phyloP scores from a whole-genome alignment of 2,797 vertebrate genomes.

The Ambastaia sidthimunki region DNA sequence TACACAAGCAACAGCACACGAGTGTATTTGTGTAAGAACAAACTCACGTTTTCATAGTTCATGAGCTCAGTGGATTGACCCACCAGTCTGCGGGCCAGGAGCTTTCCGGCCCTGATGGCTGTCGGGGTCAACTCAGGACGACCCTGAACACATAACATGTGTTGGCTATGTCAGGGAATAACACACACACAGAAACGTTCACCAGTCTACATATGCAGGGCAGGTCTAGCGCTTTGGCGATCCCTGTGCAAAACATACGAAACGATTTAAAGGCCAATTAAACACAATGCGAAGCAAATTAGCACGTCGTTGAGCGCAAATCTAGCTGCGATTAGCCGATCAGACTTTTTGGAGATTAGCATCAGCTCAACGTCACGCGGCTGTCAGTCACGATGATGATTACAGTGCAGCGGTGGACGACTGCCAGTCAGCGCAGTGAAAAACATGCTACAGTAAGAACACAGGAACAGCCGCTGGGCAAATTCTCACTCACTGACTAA shows the following conservation, averaged over 20 bases:
- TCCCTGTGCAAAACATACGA: neutral
- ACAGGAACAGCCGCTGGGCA: constrained; percentile 40
- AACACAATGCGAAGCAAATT: neutral
- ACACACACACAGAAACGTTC: constrained; percentile 6
- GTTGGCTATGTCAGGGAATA: neutral
- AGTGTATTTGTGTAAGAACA: neutral
- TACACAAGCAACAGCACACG: neutral
- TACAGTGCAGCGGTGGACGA: constrained; percentile 37
- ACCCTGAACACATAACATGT: constrained; percentile 74
- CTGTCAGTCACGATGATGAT: constrained; percentile 49
- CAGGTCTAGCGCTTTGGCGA: neutral
- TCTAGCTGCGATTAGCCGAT: constrained; percentile 61
- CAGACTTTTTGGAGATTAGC: constrained; percentile 40
- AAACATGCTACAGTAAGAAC: constrained; percentile 38
- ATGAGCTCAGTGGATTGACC: constrained; percentile 82
- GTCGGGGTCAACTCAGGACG: constrained; percentile 94
- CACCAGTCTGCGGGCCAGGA: constrained; percentile 86
- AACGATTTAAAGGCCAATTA: neutral
- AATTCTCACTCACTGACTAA: constrained; percentile 65
- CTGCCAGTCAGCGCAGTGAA: constrained; percentile 25
- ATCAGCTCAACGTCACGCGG: constrained; percentile 42
- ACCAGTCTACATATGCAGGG: neutral
- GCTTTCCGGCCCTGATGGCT: constrained; percentile 88
- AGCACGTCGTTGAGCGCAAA: neutral
- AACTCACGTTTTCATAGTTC: constrained; percentile 90